Evolutionary conservation across 2,888 invertebrate species (phyloP).

Genomic region (Germaria angustata): DNA sequence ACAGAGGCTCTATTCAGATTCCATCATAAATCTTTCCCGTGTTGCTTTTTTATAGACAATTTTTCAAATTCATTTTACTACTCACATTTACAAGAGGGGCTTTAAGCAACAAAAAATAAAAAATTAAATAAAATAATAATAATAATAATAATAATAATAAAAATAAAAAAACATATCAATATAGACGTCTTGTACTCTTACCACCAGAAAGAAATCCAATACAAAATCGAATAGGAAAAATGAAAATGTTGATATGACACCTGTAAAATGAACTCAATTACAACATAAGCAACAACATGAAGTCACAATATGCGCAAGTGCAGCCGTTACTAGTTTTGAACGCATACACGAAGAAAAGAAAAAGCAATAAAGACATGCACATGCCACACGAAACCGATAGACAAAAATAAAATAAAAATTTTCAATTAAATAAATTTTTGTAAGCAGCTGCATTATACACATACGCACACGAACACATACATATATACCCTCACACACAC

Average conservation of each 20-base stretch:
- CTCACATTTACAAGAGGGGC: neutral
- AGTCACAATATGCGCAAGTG: slow-evolving; percentile 39
- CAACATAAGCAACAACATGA: neutral
- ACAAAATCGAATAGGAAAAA: slow-evolving; percentile 9
- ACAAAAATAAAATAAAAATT: neutral
- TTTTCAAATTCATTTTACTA: neutral
- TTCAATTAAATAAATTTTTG: slow-evolving; percentile 7
- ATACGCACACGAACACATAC: neutral
- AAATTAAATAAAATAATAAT: too few relatives aligned
- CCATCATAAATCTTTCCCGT: too few relatives aligned
- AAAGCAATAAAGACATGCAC: neutral
- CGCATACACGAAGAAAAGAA: neutral
- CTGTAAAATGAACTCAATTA: slow-evolving; percentile 11
- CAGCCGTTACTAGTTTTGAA: slow-evolving; percentile 6
- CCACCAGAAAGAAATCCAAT: neutral
- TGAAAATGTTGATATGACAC: slow-evolving; percentile 20
- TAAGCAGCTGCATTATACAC: slow-evolving; percentile 16
- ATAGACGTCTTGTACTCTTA: neutral
- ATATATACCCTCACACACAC: neutral
- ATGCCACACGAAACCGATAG: neutral
- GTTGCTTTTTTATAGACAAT: neutral
- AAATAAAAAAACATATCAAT: neutral
- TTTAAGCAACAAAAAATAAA: neutral
- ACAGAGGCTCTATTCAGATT: too few relatives aligned
- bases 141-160: too few relatives aligned